Evolutionary conservation across 2,888 invertebrate species (phyloP), one percentile per base, ranked within the genome.

Genomic region (Oxyteleia sp.): DNA sequence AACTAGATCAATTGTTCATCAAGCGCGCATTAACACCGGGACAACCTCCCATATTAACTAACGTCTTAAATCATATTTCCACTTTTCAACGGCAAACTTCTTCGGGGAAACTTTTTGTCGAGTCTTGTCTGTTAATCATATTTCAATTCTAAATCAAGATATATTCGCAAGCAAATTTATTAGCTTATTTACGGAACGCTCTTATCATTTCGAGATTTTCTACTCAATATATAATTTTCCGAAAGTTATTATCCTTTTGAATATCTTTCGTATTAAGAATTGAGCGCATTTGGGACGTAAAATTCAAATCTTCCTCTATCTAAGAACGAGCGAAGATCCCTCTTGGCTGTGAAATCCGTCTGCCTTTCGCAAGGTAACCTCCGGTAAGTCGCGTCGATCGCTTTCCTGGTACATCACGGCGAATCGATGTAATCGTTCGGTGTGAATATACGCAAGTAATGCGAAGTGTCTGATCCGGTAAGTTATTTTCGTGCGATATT

Each of bases 401-500:
- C 26, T 11, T 64, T 53, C 18, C 38, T n/a, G 16, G 32, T 38
- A 29, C 20, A 61, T 64, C 69, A 57, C 35, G 23, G 13, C 26
- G 53, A 64, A 64, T 66, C 59, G 79, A 79, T 79, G 79, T 64
- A 64, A 80, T 72, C 72, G 80, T 72, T 72, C 16, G 66, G 35
- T 41, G 72, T 72, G 80, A 80, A 80, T 72, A 80, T 80, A 80
- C 59, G 59, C 71, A 41, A 57, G 72, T 57, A 72, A 79, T 71
- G 71, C 64, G 43, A 71, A 57, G 57, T 59, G 79, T 71, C 63
- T 79, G 78, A 79, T 79, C 78, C 51, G 5, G 55, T 79, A 79
- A 79, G 71, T 79, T 79, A 79, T 71, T 79, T 79, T 63, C 55
- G 13, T 29, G 29, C 57, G 41, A 71, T 71, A 79, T 79, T 79